phyloP scores from a whole-genome alignment of 2,888 invertebrate species.

The Dynastes maya region DNA sequence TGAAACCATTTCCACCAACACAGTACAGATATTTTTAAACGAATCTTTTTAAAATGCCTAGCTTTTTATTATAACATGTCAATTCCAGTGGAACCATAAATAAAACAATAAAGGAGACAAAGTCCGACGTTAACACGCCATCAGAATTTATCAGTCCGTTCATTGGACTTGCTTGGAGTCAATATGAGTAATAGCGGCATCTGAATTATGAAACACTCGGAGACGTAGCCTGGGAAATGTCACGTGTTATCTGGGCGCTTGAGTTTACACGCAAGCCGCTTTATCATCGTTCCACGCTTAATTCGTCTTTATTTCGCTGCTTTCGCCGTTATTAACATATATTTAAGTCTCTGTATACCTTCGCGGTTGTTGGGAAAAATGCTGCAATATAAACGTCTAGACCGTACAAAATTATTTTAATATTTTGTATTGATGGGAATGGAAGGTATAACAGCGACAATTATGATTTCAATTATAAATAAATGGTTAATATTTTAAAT shows the following conservation, averaged over 20 bases:
- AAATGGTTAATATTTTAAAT: background rate
- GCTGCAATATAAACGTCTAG: conserved; percentile 14
- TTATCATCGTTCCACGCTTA: conserved; percentile 50
- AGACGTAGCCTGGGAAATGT: conserved; percentile 56
- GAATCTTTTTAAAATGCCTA: too few relatives aligned
- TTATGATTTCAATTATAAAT: background rate
- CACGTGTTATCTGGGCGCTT: conserved; percentile 57
- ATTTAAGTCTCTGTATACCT: conserved; percentile 37
- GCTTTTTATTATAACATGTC: too few relatives aligned
- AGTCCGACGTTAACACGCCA: background rate
- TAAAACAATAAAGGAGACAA: conserved; percentile 4
- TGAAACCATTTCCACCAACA: too few relatives aligned
- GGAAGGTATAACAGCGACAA: conserved; percentile 5
- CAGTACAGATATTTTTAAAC: too few relatives aligned
- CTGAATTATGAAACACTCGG: conserved; percentile 59
- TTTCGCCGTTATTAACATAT: conserved; percentile 45
- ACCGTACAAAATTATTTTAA: conserved; percentile 30
- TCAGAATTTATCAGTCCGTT: conserved; percentile 9
- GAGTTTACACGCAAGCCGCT: conserved; percentile 56
- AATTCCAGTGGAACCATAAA: background rate
- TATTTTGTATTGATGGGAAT: conserved; percentile 23
- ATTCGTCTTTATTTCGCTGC: conserved; percentile 39
- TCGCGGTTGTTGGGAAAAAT: conserved; percentile 11
- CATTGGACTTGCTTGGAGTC: conserved; percentile 52
- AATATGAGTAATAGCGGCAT: conserved; percentile 58